phyloP scores from a whole-genome alignment of 1,140 invertebrate species.

The Drosophila repleta region DNA sequence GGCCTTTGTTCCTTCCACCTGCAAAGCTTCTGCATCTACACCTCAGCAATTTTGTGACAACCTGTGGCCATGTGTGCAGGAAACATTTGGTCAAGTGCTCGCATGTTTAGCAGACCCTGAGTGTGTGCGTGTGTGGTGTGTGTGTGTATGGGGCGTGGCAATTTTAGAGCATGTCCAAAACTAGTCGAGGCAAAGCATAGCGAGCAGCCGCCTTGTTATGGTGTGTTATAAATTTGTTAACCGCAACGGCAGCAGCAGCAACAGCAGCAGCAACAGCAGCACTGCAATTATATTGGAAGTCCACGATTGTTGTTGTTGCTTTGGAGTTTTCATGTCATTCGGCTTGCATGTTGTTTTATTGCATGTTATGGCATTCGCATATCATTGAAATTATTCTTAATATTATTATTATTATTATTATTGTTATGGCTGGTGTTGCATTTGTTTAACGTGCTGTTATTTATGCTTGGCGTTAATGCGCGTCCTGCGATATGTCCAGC shows the following conservation, averaged over 20 bases:
- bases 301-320: constrained; percentile 15
- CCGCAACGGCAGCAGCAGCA: constrained; percentile 70
- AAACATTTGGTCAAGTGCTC: constrained; percentile 67
- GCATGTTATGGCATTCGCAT: constrained; percentile 68
- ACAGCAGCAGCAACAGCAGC: constrained; percentile 67
- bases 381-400: constrained; percentile 54
- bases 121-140: constrained; percentile 16
- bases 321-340: constrained; percentile 46
- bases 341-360: constrained; percentile 62
- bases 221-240: constrained; percentile 75
- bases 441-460: constrained; percentile 61
- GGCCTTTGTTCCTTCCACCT: constrained; percentile 51
- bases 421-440: constrained; percentile 48
- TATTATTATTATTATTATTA: constrained; percentile 48
- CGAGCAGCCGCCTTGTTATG: constrained; percentile 51
- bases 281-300: constrained; percentile 70
- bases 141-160: constrained; percentile 39
- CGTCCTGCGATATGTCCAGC: constrained; percentile 31
- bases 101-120: constrained; percentile 16
- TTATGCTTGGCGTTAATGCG: constrained; percentile 61
- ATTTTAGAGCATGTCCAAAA: constrained; percentile 58
- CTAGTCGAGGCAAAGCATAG: constrained; percentile 31
- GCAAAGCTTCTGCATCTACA: constrained; percentile 48
- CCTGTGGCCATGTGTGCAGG: constrained; percentile 63
- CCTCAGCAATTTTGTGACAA: constrained; percentile 73